Conservation (phyloP, 2,797 vertebrate genomes). For the Schizopygopsis pylzovi region DNA sequence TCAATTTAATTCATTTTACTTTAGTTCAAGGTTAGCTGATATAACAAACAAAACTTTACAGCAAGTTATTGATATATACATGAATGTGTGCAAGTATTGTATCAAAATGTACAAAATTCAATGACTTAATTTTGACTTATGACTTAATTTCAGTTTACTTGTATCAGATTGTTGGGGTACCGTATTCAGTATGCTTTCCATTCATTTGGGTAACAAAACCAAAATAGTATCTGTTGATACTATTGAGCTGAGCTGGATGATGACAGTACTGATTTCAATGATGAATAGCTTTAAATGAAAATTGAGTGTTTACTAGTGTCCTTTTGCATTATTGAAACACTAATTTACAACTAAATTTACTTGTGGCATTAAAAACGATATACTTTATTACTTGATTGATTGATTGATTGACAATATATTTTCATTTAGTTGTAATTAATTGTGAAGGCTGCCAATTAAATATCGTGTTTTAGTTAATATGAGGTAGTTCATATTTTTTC, state of each 20-base stretch:
- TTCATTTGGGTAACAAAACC: not conserved
- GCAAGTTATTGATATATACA: not conserved
- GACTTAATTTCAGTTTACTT: not conserved
- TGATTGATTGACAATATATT: too few relatives aligned
- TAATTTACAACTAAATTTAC: not conserved
- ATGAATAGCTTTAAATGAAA: not conserved
- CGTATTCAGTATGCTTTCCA: not conserved
- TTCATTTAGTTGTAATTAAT: not conserved
- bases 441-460: not conserved
- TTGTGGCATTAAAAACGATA: not conserved
- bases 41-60: not conserved
- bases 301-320: not conserved
- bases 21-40: not conserved
- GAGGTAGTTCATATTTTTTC: not conserved
- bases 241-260: not conserved
- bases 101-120: not conserved
- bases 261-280: not conserved
- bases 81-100: not conserved
- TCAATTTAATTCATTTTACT: not conserved
- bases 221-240: not conserved
- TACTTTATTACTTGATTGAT: not conserved
- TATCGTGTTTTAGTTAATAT: not conserved
- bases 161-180: not conserved
- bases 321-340: not conserved
- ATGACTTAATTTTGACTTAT: not conserved